These are phyloP conservation scores for Erythrolamprus reginae DNA, from an alignment of 2,113 vertebrate species.

Conservation along the genomic window DNA sequence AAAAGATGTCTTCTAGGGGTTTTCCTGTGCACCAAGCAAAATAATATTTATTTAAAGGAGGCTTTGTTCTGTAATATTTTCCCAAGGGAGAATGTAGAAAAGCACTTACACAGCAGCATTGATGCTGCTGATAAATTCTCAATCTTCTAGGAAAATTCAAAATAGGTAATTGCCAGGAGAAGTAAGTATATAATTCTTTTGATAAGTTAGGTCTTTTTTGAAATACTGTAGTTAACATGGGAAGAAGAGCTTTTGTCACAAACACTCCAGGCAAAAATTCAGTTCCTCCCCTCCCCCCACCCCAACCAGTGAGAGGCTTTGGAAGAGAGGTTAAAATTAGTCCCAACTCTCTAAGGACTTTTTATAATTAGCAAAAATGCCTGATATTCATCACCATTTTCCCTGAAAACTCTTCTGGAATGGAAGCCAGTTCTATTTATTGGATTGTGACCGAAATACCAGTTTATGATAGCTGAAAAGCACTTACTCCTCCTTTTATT, in stretches of 20 bases:
- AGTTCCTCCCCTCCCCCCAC: neutral
- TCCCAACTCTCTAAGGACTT: neutral
- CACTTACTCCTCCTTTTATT: too few relatives aligned
- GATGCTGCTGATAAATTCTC: neutral
- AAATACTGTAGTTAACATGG: neutral
- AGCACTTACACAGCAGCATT: neutral
- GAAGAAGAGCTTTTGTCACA: neutral
- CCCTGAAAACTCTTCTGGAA: neutral
- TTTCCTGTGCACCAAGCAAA: neutral
- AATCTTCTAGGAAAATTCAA: neutral
- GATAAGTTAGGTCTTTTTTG: neutral
- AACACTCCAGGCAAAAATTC: neutral
- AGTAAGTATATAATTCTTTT: neutral
- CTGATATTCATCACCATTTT: neutral
- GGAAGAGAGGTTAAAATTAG: neutral
- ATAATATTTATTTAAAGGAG: neutral
- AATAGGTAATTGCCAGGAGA: neutral
- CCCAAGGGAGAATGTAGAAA: too few relatives aligned
- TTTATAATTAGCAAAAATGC: neutral
- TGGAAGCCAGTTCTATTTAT: neutral
- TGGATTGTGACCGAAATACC: neutral
- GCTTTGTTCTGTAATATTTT: neutral
- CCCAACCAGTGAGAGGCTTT: neutral
- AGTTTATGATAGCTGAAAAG: neutral
- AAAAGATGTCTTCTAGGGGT: neutral